A percentile compares a stretch with the other conserved stretches of the same genome.
These are phyloP conservation scores for Salarias fasciatus DNA, from an alignment of 2,797 vertebrate species.

Conservation along the genomic window DNA sequence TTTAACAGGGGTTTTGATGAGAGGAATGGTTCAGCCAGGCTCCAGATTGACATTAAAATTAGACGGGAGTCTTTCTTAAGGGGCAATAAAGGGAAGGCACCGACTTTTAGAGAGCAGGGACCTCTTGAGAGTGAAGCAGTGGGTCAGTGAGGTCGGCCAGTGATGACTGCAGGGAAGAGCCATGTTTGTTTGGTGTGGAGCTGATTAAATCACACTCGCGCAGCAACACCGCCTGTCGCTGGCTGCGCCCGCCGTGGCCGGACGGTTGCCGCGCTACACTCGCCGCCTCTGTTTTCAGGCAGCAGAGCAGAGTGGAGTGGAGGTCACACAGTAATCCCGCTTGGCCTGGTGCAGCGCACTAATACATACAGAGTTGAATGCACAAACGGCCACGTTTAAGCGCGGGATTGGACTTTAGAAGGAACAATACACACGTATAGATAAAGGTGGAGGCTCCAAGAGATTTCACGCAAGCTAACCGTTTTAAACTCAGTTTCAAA, in stretches of 20 bases:
- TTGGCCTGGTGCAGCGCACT: conserved; percentile 22
- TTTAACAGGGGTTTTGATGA: conserved; percentile 1
- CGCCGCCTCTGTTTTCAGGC: conserved; percentile 61
- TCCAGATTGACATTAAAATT: conserved; percentile 29
- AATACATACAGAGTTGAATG: conserved; percentile 45
- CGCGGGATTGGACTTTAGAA: conserved; percentile 17
- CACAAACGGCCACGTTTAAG: conserved; percentile 28
- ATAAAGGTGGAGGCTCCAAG: conserved; percentile 3
- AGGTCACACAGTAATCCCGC: conserved; percentile 59
- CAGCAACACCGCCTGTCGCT: conserved; percentile 43
- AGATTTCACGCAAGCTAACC: conserved; percentile 6
- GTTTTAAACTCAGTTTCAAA: neutral
- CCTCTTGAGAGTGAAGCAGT: conserved; percentile 13
- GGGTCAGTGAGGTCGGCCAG: conserved; percentile 45
- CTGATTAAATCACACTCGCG: conserved; percentile 63
- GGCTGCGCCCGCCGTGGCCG: conserved; percentile 40
- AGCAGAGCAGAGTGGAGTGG: conserved; percentile 23
- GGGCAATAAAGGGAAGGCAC: conserved; percentile 42
- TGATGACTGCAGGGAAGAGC: conserved; percentile 34
- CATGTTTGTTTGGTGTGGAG: conserved; percentile 56
- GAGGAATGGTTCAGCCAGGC: conserved; percentile 11
- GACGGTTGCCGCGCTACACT: conserved; percentile 49
- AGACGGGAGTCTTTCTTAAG: conserved; percentile 27
- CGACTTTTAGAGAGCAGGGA: no score
- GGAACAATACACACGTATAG: conserved; percentile 11